phyloP scores from a whole-genome alignment of 2,113 vertebrate genomes.

The Macroglossus sobrinus region DNA sequence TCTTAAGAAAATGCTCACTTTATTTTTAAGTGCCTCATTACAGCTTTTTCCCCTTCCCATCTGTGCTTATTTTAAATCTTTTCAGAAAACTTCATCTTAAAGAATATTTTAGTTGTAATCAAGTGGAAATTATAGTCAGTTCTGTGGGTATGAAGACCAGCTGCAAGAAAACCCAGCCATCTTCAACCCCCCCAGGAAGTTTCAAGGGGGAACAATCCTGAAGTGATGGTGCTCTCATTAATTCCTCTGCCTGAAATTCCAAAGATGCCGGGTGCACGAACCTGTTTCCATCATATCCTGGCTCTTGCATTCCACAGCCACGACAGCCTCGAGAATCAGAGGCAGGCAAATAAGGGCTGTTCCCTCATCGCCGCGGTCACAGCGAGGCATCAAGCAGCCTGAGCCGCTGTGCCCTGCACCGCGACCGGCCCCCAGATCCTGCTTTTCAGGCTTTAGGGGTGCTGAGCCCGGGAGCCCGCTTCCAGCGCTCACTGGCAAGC shows the following conservation, averaged over 20 bases:
- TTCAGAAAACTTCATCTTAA: constrained; percentile 78
- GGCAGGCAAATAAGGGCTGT: constrained; percentile 57
- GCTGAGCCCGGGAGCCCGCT: constrained; percentile 44
- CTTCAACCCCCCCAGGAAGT: constrained; percentile 69
- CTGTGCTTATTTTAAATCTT: constrained; percentile 83
- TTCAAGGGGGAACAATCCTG: constrained; percentile 57
- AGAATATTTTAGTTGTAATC: constrained; percentile 80
- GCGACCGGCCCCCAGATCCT: constrained; percentile 14
- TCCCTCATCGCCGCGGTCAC: constrained; percentile 64
- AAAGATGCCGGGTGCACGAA: constrained; percentile 70
- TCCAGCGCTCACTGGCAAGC: neutral
- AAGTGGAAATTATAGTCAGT: constrained; percentile 77
- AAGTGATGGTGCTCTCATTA: constrained; percentile 50
- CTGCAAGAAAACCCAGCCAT: constrained; percentile 77
- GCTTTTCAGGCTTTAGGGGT: neutral
- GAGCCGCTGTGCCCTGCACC: neutral
- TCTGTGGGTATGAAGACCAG: constrained; percentile 76
- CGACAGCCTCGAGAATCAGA: constrained; percentile 75
- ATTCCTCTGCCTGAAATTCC: constrained; percentile 59
- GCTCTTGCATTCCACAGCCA: constrained; percentile 79
- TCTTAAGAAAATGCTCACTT: constrained; percentile 63
- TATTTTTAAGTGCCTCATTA: constrained; percentile 67
- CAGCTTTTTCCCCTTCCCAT: constrained; percentile 71
- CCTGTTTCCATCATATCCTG: constrained; percentile 84
- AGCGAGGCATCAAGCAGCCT: constrained; percentile 41